Percentiles rank a stretch among this genome's conserved stretches.
phyloP scores from a whole-genome alignment of 2,797 vertebrate species.

The Bradypodion ventrale region DNA sequence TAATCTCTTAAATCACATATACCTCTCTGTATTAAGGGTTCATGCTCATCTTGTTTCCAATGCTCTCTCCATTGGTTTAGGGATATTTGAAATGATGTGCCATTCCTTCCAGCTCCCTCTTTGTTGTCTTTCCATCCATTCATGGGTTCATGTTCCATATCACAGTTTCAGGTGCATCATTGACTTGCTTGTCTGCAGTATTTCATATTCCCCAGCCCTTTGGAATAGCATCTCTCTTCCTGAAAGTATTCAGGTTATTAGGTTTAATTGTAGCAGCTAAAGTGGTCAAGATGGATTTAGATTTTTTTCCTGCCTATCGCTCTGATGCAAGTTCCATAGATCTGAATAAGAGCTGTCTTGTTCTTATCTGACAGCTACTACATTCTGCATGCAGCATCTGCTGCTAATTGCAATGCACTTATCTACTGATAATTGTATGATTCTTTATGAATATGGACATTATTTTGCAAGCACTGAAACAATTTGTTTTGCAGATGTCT shows the following conservation, averaged over 20 bases:
- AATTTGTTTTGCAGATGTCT: constrained; percentile 10
- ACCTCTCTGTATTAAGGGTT: too few species aligned
- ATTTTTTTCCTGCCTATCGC: not conserved
- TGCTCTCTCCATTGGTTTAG: too few species aligned
- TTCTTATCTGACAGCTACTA: not conserved
- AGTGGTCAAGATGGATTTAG: not conserved
- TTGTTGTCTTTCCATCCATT: too few species aligned
- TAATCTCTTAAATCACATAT: too few species aligned
- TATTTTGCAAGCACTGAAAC: not conserved
- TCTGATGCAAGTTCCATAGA: not conserved
- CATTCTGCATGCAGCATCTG: not conserved
- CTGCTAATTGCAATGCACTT: not conserved
- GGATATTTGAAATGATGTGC: too few species aligned
- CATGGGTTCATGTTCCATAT: too few species aligned
- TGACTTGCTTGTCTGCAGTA: too few species aligned
- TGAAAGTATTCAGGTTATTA: not conserved
- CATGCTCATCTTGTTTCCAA: too few species aligned
- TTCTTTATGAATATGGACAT: constrained; percentile 18
- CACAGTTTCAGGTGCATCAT: too few species aligned
- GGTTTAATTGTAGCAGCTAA: constrained; percentile 1
- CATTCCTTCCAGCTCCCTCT: too few species aligned
- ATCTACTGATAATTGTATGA: not conserved
- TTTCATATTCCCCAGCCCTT: too few species aligned
- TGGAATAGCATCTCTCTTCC: too few species aligned
- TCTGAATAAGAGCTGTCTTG: not conserved